These are phyloP conservation scores for Athrips mouffetella DNA, from an alignment of 2,888 invertebrate genomes.

Conservation along the genomic window DNA sequence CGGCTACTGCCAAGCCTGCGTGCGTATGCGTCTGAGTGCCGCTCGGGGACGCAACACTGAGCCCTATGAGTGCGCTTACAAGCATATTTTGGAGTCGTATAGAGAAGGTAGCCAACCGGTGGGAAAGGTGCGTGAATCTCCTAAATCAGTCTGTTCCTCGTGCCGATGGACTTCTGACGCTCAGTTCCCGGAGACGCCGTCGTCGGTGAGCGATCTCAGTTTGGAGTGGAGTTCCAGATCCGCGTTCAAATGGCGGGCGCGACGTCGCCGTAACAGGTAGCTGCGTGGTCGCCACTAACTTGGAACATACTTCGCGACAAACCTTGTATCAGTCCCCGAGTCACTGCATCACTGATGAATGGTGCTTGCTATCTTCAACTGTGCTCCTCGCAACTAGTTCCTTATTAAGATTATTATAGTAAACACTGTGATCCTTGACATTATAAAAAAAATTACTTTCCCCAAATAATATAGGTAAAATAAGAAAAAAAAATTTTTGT, in stretches of 20 bases:
- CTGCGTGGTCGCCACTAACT: not conserved
- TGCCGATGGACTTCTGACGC: conserved; percentile 73
- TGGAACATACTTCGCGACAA: no score
- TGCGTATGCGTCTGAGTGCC: conserved; percentile 58
- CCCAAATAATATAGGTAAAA: no score
- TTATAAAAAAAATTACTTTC: no score
- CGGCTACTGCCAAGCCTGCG: conserved; percentile 71
- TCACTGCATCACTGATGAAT: no score
- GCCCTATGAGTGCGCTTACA: conserved; percentile 68
- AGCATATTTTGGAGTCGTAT: conserved; percentile 71
- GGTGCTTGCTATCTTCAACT: no score
- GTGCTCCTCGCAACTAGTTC: no score
- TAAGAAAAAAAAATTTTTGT: no score
- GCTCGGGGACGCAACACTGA: conserved; percentile 67
- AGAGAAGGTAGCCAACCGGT: conserved; percentile 36
- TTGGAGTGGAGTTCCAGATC: conserved; percentile 69
- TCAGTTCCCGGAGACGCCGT: conserved; percentile 69
- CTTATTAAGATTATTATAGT: no score
- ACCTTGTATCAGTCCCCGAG: no score
- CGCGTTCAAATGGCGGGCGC: conserved; percentile 52
- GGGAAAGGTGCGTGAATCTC: conserved; percentile 47
- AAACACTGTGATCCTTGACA: no score
- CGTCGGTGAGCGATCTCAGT: conserved; percentile 65
- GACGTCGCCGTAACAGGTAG: conserved; percentile 66
- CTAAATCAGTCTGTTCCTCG: conserved; percentile 58